Base-by-base conservation (phyloP, 2,888 invertebrate species). In the Rhamnusium bicolor region DNA sequence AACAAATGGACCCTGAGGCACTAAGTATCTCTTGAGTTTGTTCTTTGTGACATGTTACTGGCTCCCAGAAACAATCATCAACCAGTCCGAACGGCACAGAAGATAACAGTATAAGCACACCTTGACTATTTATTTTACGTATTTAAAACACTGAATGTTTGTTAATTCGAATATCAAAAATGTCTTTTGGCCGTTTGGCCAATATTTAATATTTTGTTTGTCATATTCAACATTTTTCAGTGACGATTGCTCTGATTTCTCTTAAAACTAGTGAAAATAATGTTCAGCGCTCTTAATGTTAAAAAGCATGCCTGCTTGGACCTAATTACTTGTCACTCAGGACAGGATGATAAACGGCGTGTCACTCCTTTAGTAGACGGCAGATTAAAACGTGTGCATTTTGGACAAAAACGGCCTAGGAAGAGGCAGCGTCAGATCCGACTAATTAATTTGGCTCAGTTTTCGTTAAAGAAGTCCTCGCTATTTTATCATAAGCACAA, bases 341-440 rank as follows among this genome's bases (percentile, higher is more conserved):
- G 72, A 71, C 75, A 73, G 75, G 65, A 75, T 77, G 77, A 77
- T 75, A 71, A 75, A 77, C 73, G 58, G 73, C 67, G 32, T 56
- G 72, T 75, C 77, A 21, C 24, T 61, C 47, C 47, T 46, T 47
- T 40, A 16, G 60, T 46, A 27, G 51, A 56, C 73, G 58, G 61
- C 27, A 73, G 74, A 77, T 75, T 77, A 77, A 67, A 74, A 71
- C 71, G 54, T 71, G 69, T 65, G 71, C 69, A 69, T 65, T 69
- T 71, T 61, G 74, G 53, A 71, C 70, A 76, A 76, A 75, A 76
- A 76, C 74, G 19, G 32, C 14, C 53, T 8, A 49, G 16, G 58
- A 32, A 21, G 21, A 21, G 46, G 21, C 19, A 10, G n/a, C 24
- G 4, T 2, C 8, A 58, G 32, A 53, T 65, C 53, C 53, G 19